Evolutionary conservation across 2,113 vertebrate species (phyloP), one percentile per base, ranked within the genome.

Genomic region (Cromileptes altivelis): DNA sequence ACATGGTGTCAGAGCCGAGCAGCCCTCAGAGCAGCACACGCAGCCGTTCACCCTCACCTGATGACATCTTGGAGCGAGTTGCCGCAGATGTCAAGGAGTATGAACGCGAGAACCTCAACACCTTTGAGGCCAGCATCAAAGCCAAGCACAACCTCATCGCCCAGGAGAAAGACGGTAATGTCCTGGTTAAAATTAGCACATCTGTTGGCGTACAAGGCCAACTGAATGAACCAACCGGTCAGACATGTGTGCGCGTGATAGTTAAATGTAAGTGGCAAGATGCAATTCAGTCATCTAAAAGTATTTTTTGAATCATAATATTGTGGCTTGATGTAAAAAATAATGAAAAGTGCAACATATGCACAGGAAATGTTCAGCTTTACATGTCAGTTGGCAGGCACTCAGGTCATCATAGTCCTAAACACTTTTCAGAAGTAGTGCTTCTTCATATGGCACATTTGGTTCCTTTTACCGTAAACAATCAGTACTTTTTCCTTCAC

Each of bases 61-160:
- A 99, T 0, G 98, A 99, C 91, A 97, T 99, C 91, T 89, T 99
- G 45, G 98, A 99, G 89, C 95, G 97, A 1, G 98, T 98, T 0
- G 98, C 98, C 13, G 98, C 98, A 1, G 98, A 99, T 1, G 98
- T 99, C 25, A 99, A 99, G 85, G 98, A 99, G 86, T 99, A 99
- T 0, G 98, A 99, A 68, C 96, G 97, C 11, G 98, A 99, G 90
- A 99, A 99, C 0, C 89, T 99, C 64, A 97, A 99, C 91, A 99
- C 97, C 0, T 99, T 99, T 56, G 98, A 99, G 94, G 98, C 96
- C 62, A 98, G 87, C 23, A 96, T 99, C 57, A 99, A 99, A 93
- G 98, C 98, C 94, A 99, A 99, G 91, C 97, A 97, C 88, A 99
- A 99, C 93, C 97, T 99, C 87, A 98, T 99, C 95, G 94, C 97